Evolutionary conservation across 1,140 invertebrate species (phyloP), one percentile per base, ranked within the genome.

Genomic region (Halictus rubicundus): DNA sequence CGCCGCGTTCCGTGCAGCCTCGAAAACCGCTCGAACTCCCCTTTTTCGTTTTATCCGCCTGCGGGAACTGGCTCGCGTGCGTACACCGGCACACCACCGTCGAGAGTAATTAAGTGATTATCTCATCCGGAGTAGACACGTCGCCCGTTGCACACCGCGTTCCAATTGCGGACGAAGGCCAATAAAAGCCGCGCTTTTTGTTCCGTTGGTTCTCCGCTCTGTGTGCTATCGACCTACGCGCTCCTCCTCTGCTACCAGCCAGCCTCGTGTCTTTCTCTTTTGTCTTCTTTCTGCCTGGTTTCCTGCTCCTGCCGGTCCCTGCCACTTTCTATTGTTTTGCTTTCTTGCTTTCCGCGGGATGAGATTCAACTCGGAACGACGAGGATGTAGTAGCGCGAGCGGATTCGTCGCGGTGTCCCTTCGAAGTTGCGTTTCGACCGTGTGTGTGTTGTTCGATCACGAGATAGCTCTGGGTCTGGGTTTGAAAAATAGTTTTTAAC

Each of bases 21-120:
- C 39, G 64, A 19, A 14, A 39, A 66, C 39, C 1, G 39, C 3
- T 46, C 39, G n/a, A 21, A 12, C 39, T 39, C 32, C 25, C n/a
- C 32, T 39, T 4, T 39, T n/a, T 27, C 61, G 21, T 9, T 49
- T 54, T 74, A 83, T 75, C 76, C 61, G 57, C 59, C 42, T n/a
- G 9, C 12, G 42, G n/a, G 42, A 46, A 46, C 27, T 69, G 64
- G 52, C 72, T 88, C 82, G 87, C 87, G 87, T 88, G 87, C 78
- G 78, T 65, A 71, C 80, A 32, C 32, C 3, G 5, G 78, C 82
- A 77, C 86, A 71, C 68, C 84, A 74, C 81, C 78, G 85, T 85
- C 85, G 82, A 61, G 70, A 61, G 78, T 88, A 88, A 88, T 88
- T 88, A 88, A 88, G 85, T 83, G 85, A 88, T 88, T 87, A 88